Percentiles rank a stretch among this genome's conserved stretches.
Evolutionary conservation across 2,797 vertebrate genomes (phyloP).

Genomic region (Hemitrygon akajei): DNA sequence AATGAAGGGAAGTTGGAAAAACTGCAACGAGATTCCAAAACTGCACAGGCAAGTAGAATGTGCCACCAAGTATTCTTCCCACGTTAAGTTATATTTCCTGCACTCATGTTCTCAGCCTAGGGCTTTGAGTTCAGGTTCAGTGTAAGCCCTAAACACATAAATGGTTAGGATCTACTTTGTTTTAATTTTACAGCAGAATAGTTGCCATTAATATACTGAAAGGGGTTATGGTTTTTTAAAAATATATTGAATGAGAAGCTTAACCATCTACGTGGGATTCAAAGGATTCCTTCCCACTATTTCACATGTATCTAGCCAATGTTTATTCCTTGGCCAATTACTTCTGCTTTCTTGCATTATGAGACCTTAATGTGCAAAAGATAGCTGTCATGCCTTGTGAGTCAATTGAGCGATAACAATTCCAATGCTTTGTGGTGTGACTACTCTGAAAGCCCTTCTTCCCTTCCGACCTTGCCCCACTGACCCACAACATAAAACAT

Average conservation of each 20-base stretch:
- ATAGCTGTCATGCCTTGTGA: no score
- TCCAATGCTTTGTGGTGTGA: no score
- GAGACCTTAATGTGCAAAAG: no score
- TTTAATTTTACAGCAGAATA: no score
- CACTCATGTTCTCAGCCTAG: not conserved
- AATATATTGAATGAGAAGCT: not conserved
- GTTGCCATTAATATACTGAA: not conserved
- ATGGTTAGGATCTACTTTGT: not conserved
- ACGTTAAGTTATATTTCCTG: not conserved
- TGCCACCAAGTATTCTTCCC: not conserved
- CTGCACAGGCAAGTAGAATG: constrained; percentile 68
- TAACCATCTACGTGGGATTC: not conserved
- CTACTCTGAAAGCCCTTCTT: no score
- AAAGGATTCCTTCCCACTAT: not conserved
- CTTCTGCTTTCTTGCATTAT: no score
- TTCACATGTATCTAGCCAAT: not conserved
- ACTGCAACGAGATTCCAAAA: constrained; percentile 82
- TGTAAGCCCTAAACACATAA: not conserved
- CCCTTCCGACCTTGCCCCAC: no score
- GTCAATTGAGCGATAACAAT: not conserved
- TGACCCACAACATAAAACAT: no score
- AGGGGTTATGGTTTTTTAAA: not conserved
- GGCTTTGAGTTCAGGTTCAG: not conserved
- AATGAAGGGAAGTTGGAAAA: constrained; percentile 81
- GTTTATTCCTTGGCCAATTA: not conserved